Percentiles rank a stretch among this genome's conserved stretches.
phyloP scores from a whole-genome alignment of 2,888 invertebrate genomes.

The Agapostemon virescens region DNA sequence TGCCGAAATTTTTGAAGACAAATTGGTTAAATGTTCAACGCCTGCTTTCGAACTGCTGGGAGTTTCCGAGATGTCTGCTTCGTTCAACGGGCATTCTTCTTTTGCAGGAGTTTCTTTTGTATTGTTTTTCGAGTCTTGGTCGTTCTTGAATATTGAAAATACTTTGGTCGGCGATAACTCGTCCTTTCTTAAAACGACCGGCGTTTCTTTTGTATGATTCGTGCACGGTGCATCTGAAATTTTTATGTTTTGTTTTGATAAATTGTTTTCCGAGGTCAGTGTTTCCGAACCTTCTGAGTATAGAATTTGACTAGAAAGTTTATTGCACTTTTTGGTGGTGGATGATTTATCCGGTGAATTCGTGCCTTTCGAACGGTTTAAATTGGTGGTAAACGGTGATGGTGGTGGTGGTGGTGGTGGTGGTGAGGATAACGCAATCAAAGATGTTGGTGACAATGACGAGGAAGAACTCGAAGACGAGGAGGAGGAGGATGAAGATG shows the following conservation, averaged over 20 bases:
- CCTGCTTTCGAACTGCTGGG: constrained; percentile 75
- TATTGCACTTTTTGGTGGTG: constrained; percentile 42
- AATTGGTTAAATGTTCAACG: constrained; percentile 73
- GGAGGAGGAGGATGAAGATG: constrained; percentile 65
- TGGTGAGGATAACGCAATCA: constrained; percentile 54
- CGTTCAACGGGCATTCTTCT: constrained; percentile 70
- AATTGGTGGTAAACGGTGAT: constrained; percentile 53
- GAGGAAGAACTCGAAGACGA: constrained; percentile 63
- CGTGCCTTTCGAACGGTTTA: constrained; percentile 52
- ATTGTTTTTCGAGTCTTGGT: constrained; percentile 48
- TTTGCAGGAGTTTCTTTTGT: constrained; percentile 75
- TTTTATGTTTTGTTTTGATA: not conserved
- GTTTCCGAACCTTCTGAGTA: not conserved
- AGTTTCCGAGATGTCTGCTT: constrained; percentile 76
- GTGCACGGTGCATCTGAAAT: not conserved
- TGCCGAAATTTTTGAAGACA: constrained; percentile 74
- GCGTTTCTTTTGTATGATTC: not conserved
- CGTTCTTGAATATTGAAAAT: constrained; percentile 66
- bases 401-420: too few relatives aligned
- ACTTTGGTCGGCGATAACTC: constrained; percentile 74
- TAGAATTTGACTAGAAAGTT: constrained; percentile 44
- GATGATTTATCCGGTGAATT: constrained; percentile 54
- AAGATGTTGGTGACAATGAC: constrained; percentile 52
- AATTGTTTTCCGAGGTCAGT: constrained; percentile 1
- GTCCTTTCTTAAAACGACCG: constrained; percentile 3